phyloP scores from a whole-genome alignment of 2,113 vertebrate species.

The Trochalopteron elliotii region DNA sequence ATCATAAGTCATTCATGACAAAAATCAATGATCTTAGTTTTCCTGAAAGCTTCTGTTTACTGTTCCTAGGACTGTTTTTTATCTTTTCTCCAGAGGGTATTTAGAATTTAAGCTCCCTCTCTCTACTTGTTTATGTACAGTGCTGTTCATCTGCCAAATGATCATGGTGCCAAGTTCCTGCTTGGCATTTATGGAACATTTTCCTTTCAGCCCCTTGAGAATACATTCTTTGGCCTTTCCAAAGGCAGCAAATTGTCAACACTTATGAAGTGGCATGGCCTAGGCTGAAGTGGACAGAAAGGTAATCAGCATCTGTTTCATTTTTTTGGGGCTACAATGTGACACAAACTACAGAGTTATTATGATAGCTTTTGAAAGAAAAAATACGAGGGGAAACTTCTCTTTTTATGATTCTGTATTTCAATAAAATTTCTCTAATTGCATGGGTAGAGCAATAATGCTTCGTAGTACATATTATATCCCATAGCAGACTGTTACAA shows the following conservation, averaged over 20 bases:
- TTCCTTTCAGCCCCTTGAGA: constrained; percentile 51
- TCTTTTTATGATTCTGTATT: background rate
- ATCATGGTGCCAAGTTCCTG: constrained; percentile 53
- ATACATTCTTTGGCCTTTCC: constrained; percentile 8
- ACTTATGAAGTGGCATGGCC: background rate
- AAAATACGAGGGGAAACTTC: background rate
- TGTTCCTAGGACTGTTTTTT: constrained; percentile 47
- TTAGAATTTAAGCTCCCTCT: constrained; percentile 51
- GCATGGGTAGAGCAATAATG: background rate
- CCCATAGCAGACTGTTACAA: background rate
- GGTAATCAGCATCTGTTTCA: background rate
- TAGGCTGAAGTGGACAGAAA: constrained; percentile 25
- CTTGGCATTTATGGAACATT: constrained; percentile 51
- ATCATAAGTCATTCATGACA: constrained; percentile 46
- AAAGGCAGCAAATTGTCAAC: constrained; percentile 15
- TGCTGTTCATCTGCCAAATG: constrained; percentile 34
- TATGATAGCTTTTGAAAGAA: background rate
- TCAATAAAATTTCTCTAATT: background rate
- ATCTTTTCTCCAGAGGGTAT: constrained; percentile 60
- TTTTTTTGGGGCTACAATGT: background rate
- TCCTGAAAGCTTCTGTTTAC: constrained; percentile 38
- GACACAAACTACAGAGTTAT: background rate
- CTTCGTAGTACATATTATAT: background rate
- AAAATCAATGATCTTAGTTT: constrained; percentile 47
- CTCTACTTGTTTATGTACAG: constrained; percentile 49